Percentiles rank a stretch among this genome's conserved stretches.
Evolutionary conservation across 2,113 vertebrate genomes (phyloP).

Genomic region (Camelus dromedarius): DNA sequence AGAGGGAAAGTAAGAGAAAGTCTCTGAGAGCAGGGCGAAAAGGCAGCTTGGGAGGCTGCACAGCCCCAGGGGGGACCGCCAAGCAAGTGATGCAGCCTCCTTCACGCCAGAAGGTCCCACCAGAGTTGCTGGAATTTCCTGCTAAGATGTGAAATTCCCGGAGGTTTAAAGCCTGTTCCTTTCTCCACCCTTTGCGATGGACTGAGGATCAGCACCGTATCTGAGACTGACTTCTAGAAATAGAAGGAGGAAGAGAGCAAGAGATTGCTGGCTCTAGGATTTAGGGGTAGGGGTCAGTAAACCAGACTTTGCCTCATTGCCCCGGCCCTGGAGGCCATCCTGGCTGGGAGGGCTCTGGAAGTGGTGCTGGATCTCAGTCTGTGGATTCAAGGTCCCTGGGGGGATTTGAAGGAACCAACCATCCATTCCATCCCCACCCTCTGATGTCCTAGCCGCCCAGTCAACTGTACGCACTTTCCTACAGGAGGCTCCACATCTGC

Average conservation of each 20-base stretch:
- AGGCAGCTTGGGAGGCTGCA: not conserved
- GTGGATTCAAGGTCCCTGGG: not conserved
- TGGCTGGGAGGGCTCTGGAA: not conserved
- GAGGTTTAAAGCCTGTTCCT: not conserved
- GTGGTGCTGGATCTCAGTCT: not conserved
- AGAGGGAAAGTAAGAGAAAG: not conserved
- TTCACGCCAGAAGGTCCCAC: not conserved
- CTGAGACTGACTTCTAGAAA: not conserved
- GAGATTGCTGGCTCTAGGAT: not conserved
- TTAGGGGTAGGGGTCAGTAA: not conserved
- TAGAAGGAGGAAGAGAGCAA: fast-evolving
- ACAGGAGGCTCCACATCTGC: not conserved
- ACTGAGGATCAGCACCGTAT: not conserved
- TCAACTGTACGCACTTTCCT: fast-evolving
- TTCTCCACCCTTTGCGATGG: not conserved
- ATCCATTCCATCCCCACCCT: not conserved
- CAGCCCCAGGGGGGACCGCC: fast-evolving
- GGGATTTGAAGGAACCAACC: not conserved
- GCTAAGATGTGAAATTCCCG: not conserved
- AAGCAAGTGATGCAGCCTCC: fast-evolving
- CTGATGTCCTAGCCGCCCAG: not conserved
- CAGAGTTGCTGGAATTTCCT: not conserved
- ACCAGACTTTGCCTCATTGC: not conserved
- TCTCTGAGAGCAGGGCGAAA: not conserved
- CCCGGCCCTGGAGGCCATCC: not conserved